These are phyloP conservation scores for Emys orbicularis DNA, from an alignment of 2,797 vertebrate species.

Conservation along the genomic window DNA sequence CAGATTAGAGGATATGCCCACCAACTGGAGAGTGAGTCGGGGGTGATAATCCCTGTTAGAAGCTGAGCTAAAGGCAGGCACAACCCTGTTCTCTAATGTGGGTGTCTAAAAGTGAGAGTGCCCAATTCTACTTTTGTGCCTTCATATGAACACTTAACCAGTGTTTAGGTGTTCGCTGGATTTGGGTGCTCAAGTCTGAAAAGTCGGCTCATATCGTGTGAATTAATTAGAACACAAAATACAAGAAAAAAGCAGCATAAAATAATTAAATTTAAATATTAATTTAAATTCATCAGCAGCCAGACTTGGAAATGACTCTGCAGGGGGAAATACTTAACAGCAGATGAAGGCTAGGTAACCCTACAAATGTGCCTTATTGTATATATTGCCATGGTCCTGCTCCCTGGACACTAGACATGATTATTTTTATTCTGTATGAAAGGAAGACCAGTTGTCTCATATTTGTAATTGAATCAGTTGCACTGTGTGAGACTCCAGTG, in stretches of 20 bases:
- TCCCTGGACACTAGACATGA: slow-evolving; percentile 22
- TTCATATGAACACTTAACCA: background rate
- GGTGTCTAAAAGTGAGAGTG: background rate
- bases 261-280: slow-evolving; percentile 66
- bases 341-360: slow-evolving; percentile 44
- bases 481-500: slow-evolving; percentile 50
- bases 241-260: slow-evolving; percentile 31
- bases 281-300: slow-evolving; percentile 40
- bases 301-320: slow-evolving; percentile 40
- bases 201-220: background rate
- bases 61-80: background rate
- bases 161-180: background rate
- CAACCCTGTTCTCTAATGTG: background rate
- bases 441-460: slow-evolving; percentile 28
- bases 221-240: slow-evolving; percentile 64
- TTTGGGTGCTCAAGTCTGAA: background rate
- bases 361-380: slow-evolving; percentile 26
- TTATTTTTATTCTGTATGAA: slow-evolving; percentile 45
- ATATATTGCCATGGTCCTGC: slow-evolving; percentile 50
- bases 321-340: slow-evolving; percentile 4
- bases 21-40: background rate
- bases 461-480: slow-evolving; percentile 47
- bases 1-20: background rate
- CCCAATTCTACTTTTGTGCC: background rate
- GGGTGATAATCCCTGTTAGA: background rate